Percentiles rank a stretch among this genome's conserved stretches.
Evolutionary conservation across 2,797 vertebrate genomes (phyloP).

Genomic region (Pipistrellus kuhlii): DNA sequence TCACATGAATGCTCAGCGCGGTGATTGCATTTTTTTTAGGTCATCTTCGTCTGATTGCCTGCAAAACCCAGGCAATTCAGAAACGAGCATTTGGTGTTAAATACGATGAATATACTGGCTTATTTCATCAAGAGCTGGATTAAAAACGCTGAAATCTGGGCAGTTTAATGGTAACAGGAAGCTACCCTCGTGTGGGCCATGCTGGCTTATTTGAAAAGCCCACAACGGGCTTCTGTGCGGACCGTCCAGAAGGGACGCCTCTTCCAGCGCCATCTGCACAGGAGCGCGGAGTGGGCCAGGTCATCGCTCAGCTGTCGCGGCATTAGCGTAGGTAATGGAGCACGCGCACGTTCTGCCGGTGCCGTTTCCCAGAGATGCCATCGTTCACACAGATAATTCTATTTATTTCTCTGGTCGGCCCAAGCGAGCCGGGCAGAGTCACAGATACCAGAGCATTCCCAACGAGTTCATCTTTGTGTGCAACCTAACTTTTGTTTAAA

Average conservation of each 20-base stretch:
- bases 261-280: conserved; percentile 99
- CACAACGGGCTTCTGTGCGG: conserved; percentile 97
- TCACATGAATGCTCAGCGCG: conserved; percentile 44
- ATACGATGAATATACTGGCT: conserved; percentile 82
- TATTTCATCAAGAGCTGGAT: conserved; percentile 87
- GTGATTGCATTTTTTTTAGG: conserved; percentile 52
- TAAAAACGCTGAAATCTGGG: conserved; percentile 88
- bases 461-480: conserved; percentile 92
- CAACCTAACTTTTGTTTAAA: conserved; percentile 90
- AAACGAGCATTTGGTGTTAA: conserved; percentile 81
- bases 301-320: conserved; percentile 99
- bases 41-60: conserved; percentile 72
- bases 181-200: conserved; percentile 91
- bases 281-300: conserved; percentile 98
- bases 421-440: conserved; percentile 93
- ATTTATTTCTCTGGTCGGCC: conserved; percentile 96
- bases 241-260: conserved; percentile 96
- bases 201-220: conserved; percentile 96
- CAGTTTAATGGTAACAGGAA: conserved; percentile 90
- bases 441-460: conserved; percentile 92
- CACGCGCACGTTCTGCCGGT: conserved; percentile 97
- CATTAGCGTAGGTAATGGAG: conserved; percentile 99
- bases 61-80: conserved; percentile 65
- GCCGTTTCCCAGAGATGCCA: conserved; percentile 96
- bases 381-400: conserved; percentile 99